phyloP scores from a whole-genome alignment of 2,888 invertebrate genomes.

The Diabrotica balteata region DNA sequence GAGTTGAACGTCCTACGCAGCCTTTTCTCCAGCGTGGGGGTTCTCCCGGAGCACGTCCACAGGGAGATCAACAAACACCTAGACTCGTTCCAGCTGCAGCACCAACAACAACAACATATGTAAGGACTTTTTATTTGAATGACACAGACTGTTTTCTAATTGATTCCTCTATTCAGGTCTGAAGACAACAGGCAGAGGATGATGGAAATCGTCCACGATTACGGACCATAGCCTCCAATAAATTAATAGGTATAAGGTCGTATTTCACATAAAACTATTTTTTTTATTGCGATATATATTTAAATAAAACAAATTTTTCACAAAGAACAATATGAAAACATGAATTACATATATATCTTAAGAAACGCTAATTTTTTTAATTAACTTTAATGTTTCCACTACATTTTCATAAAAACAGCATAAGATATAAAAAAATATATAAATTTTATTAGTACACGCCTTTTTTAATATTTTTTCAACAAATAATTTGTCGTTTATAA shows the following conservation, averaged over 20 bases:
- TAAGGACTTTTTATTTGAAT: conserved; percentile 48
- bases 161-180: conserved; percentile 50
- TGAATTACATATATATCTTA: too few relatives aligned
- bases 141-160: conserved; percentile 18
- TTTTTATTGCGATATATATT: neutral
- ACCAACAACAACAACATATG: conserved; percentile 59
- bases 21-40: conserved; percentile 74
- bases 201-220: conserved; percentile 61
- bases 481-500: too few relatives aligned
- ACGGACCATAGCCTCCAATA: conserved; percentile 55
- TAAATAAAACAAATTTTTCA: too few relatives aligned
- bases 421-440: too few relatives aligned
- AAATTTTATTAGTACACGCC: too few relatives aligned
- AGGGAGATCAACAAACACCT: conserved; percentile 73
- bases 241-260: conserved; percentile 5
- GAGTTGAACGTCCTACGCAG: conserved; percentile 85
- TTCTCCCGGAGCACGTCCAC: conserved; percentile 72
- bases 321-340: too few relatives aligned
- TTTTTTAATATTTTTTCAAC: too few relatives aligned
- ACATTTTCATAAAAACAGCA: too few relatives aligned
- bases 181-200: conserved; percentile 58
- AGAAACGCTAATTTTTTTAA: too few relatives aligned
- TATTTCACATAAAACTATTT: conserved; percentile 2
- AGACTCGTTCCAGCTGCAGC: conserved; percentile 67
- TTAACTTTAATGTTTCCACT: too few relatives aligned